These are phyloP conservation scores for Ivindomyrus marchei DNA, from an alignment of 2,113 vertebrate genomes.

Conservation along the genomic window DNA sequence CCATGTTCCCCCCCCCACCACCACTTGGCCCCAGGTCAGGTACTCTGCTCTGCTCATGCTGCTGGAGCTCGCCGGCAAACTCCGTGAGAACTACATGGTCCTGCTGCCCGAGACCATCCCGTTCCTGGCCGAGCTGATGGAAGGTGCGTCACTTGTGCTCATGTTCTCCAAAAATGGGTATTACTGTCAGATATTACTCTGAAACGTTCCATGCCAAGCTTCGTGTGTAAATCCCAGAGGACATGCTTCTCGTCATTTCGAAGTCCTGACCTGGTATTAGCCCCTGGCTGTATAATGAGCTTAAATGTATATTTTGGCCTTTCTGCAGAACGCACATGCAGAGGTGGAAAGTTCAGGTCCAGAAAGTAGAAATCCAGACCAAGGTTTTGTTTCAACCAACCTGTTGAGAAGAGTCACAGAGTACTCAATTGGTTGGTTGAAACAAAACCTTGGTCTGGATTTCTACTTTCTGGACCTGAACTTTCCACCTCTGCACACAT, in stretches of 20 bases:
- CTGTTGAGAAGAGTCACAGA: neutral
- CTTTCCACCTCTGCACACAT: neutral
- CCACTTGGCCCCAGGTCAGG: slow-evolving; percentile 69
- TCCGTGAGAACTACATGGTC: slow-evolving; percentile 87
- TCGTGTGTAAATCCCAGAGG: neutral
- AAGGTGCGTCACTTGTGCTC: slow-evolving; percentile 66
- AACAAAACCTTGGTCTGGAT: neutral
- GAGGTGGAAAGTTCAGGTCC: neutral
- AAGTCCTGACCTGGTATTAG: neutral
- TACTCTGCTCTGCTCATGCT: slow-evolving; percentile 80
- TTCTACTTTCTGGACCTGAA: neutral
- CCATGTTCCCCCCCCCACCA: neutral
- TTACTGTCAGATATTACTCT: neutral
- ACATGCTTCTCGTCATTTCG: neutral
- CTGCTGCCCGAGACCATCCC: slow-evolving; percentile 91
- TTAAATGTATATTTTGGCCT: neutral
- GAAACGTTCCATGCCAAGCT: neutral
- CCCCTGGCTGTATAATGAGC: neutral
- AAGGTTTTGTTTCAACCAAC: neutral
- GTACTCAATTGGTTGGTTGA: neutral
- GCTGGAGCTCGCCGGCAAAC: slow-evolving; percentile 74
- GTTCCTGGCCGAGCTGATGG: slow-evolving; percentile 94
- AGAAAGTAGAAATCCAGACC: neutral
- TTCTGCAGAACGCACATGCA: neutral
- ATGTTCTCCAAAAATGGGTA: neutral